These are phyloP conservation scores for Eilema griseolum DNA, from an alignment of 2,888 invertebrate genomes.

Conservation along the genomic window DNA sequence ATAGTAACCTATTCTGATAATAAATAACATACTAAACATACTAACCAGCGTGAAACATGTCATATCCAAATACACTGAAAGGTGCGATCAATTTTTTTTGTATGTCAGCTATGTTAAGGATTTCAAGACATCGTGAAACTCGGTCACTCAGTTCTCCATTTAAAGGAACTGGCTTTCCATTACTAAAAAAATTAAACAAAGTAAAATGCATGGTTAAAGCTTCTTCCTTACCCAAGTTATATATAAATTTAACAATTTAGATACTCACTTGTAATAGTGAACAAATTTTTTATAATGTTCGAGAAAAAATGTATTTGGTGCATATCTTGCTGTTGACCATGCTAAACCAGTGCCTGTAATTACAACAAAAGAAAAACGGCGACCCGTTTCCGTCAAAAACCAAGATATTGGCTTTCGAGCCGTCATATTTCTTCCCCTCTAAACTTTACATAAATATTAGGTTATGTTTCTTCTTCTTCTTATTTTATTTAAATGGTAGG, in stretches of 20 bases:
- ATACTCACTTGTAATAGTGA: conserved; percentile 87
- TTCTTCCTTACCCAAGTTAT: no score
- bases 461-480: conserved; percentile 12
- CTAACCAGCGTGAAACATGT: conserved; percentile 90
- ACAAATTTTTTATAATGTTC: conserved; percentile 88
- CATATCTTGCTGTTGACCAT: conserved; percentile 83
- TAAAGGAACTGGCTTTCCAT: conserved; percentile 87
- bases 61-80: conserved; percentile 91
- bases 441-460: conserved; percentile 2
- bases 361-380: conserved; percentile 79
- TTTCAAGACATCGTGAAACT: conserved; percentile 87
- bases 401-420: conserved; percentile 74
- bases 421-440: conserved; percentile 58
- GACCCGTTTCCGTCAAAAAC: conserved; percentile 86
- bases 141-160: conserved; percentile 79
- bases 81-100: conserved; percentile 86
- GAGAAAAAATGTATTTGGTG: conserved; percentile 88
- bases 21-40: not conserved
- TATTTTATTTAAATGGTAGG: conserved; percentile 1
- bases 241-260: not conserved
- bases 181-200: conserved; percentile 69
- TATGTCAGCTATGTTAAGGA: conserved; percentile 84
- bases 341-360: conserved; percentile 79
- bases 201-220: not conserved
- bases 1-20: no score